Base-by-base conservation (phyloP, 2,113 vertebrate species). In the Oncorhynchus nerka region DNA sequence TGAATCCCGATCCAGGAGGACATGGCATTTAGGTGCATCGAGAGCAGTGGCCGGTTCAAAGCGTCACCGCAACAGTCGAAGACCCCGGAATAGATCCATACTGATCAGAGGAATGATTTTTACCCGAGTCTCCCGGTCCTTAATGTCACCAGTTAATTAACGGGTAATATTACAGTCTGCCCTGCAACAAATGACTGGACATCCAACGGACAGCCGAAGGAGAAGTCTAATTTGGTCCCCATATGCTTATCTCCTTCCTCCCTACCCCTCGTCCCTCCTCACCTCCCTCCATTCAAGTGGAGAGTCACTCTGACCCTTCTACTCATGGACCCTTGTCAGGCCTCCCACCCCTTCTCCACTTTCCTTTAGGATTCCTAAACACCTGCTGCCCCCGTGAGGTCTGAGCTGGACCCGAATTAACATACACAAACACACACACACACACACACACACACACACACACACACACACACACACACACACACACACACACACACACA, bases 141-240 rank as follows among this genome's bases (percentile, higher is more conserved):
- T 70, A 22, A 73, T 87, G 89, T 88, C 88, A 89, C 85, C 89
- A 87, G 84, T 89, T 93, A 92, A 93, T 92, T 92, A 89, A 86
- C 68, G 75, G 84, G 85, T 90, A 90, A 89, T 85, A 78, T 26
- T 79, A 85, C 83, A 89, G 84, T 84, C 84, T 85, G 81, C 83
- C 86, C 78, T 75, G 84, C 79, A 82, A 91, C 87, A 86, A 83
- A 89, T 87, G 88, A 92, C 83, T 30, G 75, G 80, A 89, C 92
- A 88, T 90, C 90, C 92, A 90, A 74, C 84, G 79, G 77, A 83
- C 78, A 76, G 81, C 78, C 75, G 78, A 84, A 86, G 84, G 85
- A 89, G 83, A 90, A 78, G 79, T 84, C 79, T 84, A 84, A 87
- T 91, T 89, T 83, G 77, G 80, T 85, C 62, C 74, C 77, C 72